Base-by-base conservation (phyloP, 2,797 vertebrate species). In the Hypotaenidia okinawae region DNA sequence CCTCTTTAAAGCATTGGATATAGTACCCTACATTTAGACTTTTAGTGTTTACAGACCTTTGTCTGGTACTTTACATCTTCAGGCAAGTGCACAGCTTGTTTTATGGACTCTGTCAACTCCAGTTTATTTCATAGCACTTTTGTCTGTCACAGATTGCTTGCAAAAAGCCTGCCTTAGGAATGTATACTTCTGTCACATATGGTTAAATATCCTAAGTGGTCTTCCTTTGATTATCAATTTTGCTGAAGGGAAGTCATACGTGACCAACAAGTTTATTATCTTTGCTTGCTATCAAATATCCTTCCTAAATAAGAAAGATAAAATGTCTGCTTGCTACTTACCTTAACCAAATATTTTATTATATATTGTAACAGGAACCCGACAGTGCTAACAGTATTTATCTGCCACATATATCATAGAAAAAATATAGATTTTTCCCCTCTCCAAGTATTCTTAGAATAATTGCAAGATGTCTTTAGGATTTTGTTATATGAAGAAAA, bases 81-180 rank as follows among this genome's bases (percentile, higher is more conserved):
- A 81, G 94, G 94, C 95, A 92, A 96, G 37, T 62, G 41, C n/a
- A 54, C 59, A 84, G 58, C 66, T 95, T 96, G 83, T 95, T 96
- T 96, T 95, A 96, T 95, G 93, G 95, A 92, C 58, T 84, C 82
- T 93, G 94, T 90, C 96, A 92, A 63, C 52, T 93, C 54, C 25
- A 61, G 39, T 97, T 96, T 91, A 73, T 88, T 91, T 95, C 64
- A 70, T 49, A 87, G 25, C 45, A 79, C 69, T 64, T 90, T 87
- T 92, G 57, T 85, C 70, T 96, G 84, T 94, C 91, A 85, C 33
- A 68, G 55, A 80, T 57, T 92, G 28, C 91, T 96, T 89, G 82
- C 77, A 95, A 95, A 66, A 62, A 90, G 47, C 83, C 37, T 95
- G 97, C 92, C 91, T 86, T 87, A 89, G 88, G 94, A 95, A 91